These are phyloP conservation scores for Forbesichthys papilliferus DNA, from an alignment of 2,113 vertebrate genomes.

Conservation along the genomic window DNA sequence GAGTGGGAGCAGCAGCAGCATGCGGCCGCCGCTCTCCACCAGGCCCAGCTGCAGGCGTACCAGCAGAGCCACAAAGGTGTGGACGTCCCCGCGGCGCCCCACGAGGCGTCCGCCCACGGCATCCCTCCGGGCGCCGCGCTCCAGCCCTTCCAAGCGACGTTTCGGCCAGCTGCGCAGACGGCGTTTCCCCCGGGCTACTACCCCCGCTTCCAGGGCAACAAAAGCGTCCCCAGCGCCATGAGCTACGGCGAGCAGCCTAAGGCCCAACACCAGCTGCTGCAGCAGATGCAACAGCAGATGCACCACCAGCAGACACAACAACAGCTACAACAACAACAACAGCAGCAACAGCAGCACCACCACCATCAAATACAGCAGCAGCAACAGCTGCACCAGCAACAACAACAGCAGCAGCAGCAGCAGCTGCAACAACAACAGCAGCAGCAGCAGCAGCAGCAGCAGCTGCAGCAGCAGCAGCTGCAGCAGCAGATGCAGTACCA, in stretches of 20 bases:
- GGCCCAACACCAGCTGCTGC: conserved; percentile 69
- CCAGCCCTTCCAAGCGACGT: conserved; percentile 91
- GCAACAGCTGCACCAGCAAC: conserved; percentile 73
- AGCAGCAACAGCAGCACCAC: conserved; percentile 60
- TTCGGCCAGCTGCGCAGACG: conserved; percentile 85
- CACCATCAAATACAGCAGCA: conserved; percentile 61
- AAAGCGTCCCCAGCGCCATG: conserved; percentile 50
- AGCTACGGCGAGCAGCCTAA: conserved; percentile 70
- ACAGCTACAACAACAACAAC: conserved; percentile 73
- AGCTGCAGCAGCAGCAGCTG: conserved; percentile 33
- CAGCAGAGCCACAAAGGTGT: conserved; percentile 78
- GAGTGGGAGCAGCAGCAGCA: conserved; percentile 85
- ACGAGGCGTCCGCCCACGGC: conserved; percentile 47
- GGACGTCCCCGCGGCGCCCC: conserved; percentile 65
- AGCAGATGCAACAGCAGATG: conserved; percentile 70
- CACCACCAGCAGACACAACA: conserved; percentile 65
- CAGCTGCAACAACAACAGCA: conserved; percentile 66
- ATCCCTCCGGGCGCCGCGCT: conserved; percentile 75
- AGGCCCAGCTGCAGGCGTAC: conserved; percentile 72
- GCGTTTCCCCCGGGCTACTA: conserved; percentile 79
- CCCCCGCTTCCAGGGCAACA: conserved; percentile 83
- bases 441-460: conserved; percentile 47
- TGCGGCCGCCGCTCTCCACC: conserved; percentile 63
- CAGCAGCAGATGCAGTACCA: conserved; percentile 66
- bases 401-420: conserved; percentile 73